A percentile compares a stretch with the other conserved stretches of the same genome.
These are phyloP conservation scores for Clarias platycephalus DNA, from an alignment of 2,797 vertebrate genomes.

Conservation along the genomic window DNA sequence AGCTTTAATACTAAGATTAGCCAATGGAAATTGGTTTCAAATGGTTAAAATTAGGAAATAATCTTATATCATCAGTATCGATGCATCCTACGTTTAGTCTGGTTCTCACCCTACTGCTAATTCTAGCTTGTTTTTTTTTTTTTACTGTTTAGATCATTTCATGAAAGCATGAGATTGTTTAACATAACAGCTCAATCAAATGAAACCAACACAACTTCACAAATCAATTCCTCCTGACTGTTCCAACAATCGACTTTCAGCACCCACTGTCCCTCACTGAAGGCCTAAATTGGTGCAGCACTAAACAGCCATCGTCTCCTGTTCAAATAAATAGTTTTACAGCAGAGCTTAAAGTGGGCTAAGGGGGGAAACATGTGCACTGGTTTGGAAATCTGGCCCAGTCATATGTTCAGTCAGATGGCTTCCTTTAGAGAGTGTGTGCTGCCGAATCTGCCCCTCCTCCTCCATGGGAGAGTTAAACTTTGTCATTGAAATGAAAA, in stretches of 20 bases:
- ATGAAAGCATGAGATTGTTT: not conserved
- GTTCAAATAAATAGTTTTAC: slow-evolving; percentile 51
- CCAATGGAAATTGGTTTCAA: not conserved
- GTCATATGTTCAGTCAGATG: slow-evolving; percentile 68
- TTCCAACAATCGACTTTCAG: slow-evolving; percentile 4
- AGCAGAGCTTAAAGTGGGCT: slow-evolving; percentile 35
- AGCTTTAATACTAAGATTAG: not conserved
- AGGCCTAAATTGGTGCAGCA: slow-evolving; percentile 26
- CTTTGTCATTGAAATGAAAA: slow-evolving; percentile 86
- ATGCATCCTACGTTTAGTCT: not conserved
- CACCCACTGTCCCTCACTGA: slow-evolving; percentile 7
- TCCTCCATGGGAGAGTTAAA: slow-evolving; percentile 70
- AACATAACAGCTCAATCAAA: not conserved
- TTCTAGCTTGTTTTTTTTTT: not conserved
- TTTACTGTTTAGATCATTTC: not conserved
- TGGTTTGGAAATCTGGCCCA: slow-evolving; percentile 44
- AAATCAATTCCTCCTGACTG: slow-evolving; percentile 3
- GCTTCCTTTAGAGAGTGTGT: slow-evolving; percentile 54
- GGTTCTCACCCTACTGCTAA: not conserved
- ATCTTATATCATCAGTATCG: not conserved
- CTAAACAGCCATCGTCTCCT: slow-evolving; percentile 21
- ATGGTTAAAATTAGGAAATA: not conserved
- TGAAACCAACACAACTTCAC: not conserved
- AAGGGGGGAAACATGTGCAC: slow-evolving; percentile 32
- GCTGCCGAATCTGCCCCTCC: slow-evolving; percentile 75